Evolutionary conservation across 2,797 vertebrate genomes (phyloP).

Genomic region (Sebastolobus alascanus): DNA sequence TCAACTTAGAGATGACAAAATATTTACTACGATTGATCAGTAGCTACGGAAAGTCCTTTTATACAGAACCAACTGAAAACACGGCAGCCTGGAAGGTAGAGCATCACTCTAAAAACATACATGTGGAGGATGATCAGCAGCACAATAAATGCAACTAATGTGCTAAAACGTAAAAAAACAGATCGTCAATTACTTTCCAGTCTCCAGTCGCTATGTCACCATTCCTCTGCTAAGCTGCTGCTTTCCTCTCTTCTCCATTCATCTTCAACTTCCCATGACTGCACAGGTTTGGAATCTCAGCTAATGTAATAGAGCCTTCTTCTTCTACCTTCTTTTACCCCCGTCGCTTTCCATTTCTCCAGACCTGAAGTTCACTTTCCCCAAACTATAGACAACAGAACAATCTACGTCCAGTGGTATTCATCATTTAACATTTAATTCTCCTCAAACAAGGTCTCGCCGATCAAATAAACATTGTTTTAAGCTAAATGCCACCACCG

Average conservation of each 20-base stretch:
- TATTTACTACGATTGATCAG: not conserved
- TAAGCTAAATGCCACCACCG: not conserved
- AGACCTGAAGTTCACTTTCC: not conserved
- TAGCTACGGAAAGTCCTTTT: not conserved
- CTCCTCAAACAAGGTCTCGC: not conserved
- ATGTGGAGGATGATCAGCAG: not conserved
- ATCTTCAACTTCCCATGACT: conserved; percentile 37
- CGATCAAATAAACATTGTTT: not conserved
- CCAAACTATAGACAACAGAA: not conserved
- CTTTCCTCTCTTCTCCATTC: conserved; percentile 13
- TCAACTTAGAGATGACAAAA: not conserved
- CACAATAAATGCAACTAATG: not conserved
- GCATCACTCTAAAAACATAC: not conserved
- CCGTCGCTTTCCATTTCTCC: not conserved
- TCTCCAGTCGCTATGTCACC: conserved; percentile 5
- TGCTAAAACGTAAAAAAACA: not conserved
- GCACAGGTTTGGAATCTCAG: conserved; percentile 35
- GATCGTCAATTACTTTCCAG: not conserved
- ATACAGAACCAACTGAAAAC: not conserved
- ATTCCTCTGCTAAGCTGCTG: not conserved
- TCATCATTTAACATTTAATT: not conserved
- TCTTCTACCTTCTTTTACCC: not conserved
- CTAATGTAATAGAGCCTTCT: conserved; percentile 3
- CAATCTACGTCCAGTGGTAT: not conserved
- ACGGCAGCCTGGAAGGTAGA: not conserved